Evolutionary conservation across 2,113 vertebrate species (phyloP), one percentile per base, ranked within the genome.

Genomic region (Stigmatopora nigra): DNA sequence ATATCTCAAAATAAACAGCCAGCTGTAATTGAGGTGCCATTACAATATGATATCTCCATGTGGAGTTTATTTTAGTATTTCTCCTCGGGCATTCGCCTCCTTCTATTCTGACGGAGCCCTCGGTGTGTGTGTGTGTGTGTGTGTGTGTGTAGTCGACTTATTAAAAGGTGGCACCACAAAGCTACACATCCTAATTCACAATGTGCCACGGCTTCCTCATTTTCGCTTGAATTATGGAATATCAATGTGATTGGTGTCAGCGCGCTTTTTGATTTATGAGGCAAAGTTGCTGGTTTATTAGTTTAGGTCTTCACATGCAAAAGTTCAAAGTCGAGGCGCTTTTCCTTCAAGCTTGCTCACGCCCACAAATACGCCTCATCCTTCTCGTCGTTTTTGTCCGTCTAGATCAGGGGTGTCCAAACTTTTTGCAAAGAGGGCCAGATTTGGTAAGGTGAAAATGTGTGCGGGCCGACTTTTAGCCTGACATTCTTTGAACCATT

Each of bases 271-370:
- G 57, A 59, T 41, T 41, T 41, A 59, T 59, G 57, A 59, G 35
- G 35, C 64, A 57, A 45, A 52, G 68, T 61, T 61, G 20, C 22
- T 0, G 44, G 49, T 64, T 69, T 67, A 67, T 76, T 71, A 66
- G 58, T 47, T 46, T 48, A 31, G 22, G 7, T 35, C 44, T n/a
- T 47, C 44, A 14, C 61, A 16, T 22, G 22, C 15, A 2, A 47
- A 63, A 49, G 45, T 47, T 63, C 22, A 35, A 47, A 46, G 20
- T 63, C 20, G 17, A 35, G 22, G 49, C 15, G 7, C 9, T 15
- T 56, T 56, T 56, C 22, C 20, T 38, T 59, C 35, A 59, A 59
- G 17, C 17, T 41, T 59, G 36, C 4, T 19, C 5, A 36, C 17
- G 31, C 48, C 20, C 36, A 49, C 20, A 19, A 53, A 19, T 8